Percentiles rank a stretch among this genome's conserved stretches.
These are phyloP conservation scores for Cataglyphis livida DNA, from an alignment of 2,888 invertebrate species.

Conservation along the genomic window DNA sequence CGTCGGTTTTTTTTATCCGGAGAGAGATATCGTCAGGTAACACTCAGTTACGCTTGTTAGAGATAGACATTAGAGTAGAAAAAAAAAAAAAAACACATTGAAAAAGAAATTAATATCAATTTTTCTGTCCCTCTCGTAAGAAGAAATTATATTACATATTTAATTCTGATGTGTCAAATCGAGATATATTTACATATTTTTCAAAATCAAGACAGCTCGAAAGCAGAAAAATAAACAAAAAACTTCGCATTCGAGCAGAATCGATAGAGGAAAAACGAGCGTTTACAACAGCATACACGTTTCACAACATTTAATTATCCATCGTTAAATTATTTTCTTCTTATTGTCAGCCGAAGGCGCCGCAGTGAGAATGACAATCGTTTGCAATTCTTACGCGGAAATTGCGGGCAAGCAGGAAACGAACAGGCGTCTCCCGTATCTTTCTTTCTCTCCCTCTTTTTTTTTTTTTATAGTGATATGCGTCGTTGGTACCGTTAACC, in stretches of 20 bases:
- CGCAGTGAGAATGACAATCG: slow-evolving; percentile 61
- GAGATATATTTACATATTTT: not conserved
- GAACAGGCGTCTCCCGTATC: slow-evolving; percentile 34
- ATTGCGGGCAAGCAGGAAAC: slow-evolving; percentile 64
- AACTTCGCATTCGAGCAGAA: not conserved
- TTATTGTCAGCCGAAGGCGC: slow-evolving; percentile 55
- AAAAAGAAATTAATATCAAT: not conserved
- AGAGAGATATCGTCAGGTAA: slow-evolving; percentile 22
- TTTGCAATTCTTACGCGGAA: slow-evolving; percentile 64
- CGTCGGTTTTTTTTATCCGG: not conserved
- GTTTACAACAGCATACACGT: slow-evolving; percentile 59
- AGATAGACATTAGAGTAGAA: not conserved
- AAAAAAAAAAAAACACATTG: not conserved
- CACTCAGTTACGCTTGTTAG: slow-evolving; percentile 9
- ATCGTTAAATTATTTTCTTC: slow-evolving; percentile 70
- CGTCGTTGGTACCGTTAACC: slow-evolving; percentile 59
- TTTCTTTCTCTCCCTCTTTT: slow-evolving; percentile 3
- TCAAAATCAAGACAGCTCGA: slow-evolving; percentile 20
- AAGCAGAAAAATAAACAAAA: slow-evolving; percentile 30
- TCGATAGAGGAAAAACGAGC: slow-evolving; percentile 53
- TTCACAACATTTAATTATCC: slow-evolving; percentile 72
- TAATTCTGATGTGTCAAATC: slow-evolving; percentile 19
- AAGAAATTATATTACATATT: not conserved
- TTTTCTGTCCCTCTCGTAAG: slow-evolving; percentile 7
- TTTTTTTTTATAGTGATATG: slow-evolving; percentile 32